Base-by-base conservation (phyloP, 2,797 vertebrate species). In the Betta splendens region DNA sequence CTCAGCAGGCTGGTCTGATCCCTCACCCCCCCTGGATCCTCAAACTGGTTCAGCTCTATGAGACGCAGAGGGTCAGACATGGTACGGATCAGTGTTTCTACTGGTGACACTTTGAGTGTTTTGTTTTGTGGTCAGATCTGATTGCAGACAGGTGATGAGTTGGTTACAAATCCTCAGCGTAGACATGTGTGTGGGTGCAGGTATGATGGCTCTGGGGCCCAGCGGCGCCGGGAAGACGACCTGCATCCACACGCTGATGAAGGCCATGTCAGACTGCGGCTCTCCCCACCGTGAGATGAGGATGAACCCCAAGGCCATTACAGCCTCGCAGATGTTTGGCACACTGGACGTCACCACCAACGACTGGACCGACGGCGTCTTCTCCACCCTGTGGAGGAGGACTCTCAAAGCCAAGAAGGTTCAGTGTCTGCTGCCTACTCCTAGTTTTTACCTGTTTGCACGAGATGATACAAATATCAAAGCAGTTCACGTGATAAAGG, bases 251-350 rank as follows among this genome's bases (percentile, higher is more conserved):
- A 93, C 87, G 4, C 87, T 95, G 61, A 94, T 95, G 94, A 93
- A 85, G 81, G 92, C 93, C 68, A 91, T 95, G 92, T 88, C 91
- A 1, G 91, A 93, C 66, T 93, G 92, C 40, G 92, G 93, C 48
- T 70, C 75, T 7, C 88, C 91, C 39, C 94, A 94, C 87, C 90
- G 90, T 48, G 93, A 94, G 83, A 93, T 94, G 93, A 92, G 93
- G 84, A 95, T 94, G 94, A 94, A 95, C 80, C 94, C 94, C 37
- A 95, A 95, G 74, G 91, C 93, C 56, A 92, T 95, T 79, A 94
- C 92, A 16, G 93, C 94, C 56, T 87, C 94, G 20, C 94, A 95
- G 87, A 94, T 95, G 94, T 94, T 95, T 36, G 94, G 93, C 62
- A 92, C 86, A 13, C 90, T 94, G 76, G 93, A 95, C 65, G 92